Percentiles rank a stretch among this genome's conserved stretches.
These are phyloP conservation scores for Terebella lapidaria DNA, from an alignment of 2,888 invertebrate species.

Conservation along the genomic window DNA sequence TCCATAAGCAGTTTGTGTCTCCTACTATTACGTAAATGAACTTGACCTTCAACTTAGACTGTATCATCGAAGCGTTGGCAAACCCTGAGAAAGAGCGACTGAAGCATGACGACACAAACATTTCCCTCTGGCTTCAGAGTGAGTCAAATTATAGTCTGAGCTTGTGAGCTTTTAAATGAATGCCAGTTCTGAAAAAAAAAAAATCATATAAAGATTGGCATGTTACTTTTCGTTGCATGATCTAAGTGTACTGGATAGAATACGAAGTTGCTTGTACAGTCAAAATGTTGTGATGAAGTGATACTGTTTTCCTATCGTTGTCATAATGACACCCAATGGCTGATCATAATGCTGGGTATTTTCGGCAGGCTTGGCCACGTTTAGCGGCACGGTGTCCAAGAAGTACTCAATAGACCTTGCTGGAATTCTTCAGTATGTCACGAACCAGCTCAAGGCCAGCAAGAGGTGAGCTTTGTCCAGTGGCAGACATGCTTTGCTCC, in stretches of 20 bases:
- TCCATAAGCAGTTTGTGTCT: too few relatives aligned
- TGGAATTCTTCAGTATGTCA: conserved; percentile 91
- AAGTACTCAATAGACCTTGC: conserved; percentile 95
- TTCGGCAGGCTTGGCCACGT: conserved; percentile 68
- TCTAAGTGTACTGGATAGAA: too few relatives aligned
- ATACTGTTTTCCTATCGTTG: too few relatives aligned
- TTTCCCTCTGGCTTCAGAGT: conserved; percentile 90
- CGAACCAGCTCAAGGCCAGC: conserved; percentile 91
- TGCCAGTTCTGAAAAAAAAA: too few relatives aligned
- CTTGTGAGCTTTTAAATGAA: background rate
- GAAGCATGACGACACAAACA: conserved; percentile 83
- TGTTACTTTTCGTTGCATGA: too few relatives aligned
- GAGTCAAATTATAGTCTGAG: conserved; percentile 27
- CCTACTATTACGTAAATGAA: too few relatives aligned
- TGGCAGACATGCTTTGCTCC: conserved; percentile 74
- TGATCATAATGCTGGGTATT: background rate
- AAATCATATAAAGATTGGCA: too few relatives aligned
- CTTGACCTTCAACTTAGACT: conserved; percentile 57
- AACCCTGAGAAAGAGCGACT: conserved; percentile 66
- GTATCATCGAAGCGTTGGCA: conserved; percentile 86
- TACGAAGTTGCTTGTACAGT: too few relatives aligned
- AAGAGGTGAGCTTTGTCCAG: conserved; percentile 75
- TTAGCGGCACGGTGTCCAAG: conserved; percentile 93
- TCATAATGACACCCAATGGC: too few relatives aligned
- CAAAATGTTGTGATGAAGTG: too few relatives aligned